Percentiles rank a stretch among this genome's conserved stretches.
Conservation (phyloP, 1,140 invertebrate species). For the Myzus persicae region DNA sequence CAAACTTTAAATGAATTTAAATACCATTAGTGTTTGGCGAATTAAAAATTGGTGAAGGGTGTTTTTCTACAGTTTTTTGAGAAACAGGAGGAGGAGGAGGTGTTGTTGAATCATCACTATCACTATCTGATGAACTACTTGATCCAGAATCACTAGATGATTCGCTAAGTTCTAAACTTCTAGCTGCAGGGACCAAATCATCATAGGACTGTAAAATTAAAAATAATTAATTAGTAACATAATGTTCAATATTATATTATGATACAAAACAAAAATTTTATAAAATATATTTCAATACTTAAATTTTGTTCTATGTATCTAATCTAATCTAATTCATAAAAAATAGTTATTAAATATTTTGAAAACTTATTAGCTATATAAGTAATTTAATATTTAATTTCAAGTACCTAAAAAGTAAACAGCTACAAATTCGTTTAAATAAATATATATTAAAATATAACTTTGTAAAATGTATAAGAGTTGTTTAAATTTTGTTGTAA, state of each 20-base stretch:
- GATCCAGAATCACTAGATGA: slow-evolving; percentile 58
- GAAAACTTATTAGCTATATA: background rate
- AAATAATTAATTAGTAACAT: background rate
- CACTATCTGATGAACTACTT: slow-evolving; percentile 61
- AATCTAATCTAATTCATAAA: background rate
- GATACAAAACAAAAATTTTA: background rate
- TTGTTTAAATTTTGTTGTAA: background rate
- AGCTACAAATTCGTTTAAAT: background rate
- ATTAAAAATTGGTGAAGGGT: slow-evolving; percentile 35
- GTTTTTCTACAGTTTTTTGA: slow-evolving; percentile 54
- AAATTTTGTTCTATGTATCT: background rate
- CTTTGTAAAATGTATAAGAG: background rate
- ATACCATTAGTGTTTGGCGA: slow-evolving; percentile 60
- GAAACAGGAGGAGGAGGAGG: slow-evolving; percentile 45
- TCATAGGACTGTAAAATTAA: slow-evolving; percentile 31
- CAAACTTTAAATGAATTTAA: background rate
- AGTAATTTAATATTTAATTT: background rate
- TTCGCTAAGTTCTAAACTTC: slow-evolving; percentile 53
- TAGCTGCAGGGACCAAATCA: slow-evolving; percentile 50
- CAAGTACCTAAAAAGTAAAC: background rate
- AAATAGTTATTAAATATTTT: background rate
- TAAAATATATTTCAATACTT: background rate
- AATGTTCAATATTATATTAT: background rate
- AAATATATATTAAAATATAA: background rate
- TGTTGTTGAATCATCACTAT: slow-evolving; percentile 60